Evolutionary conservation across 1,140 invertebrate species (phyloP), one percentile per base, ranked within the genome.

Genomic region (Dufourea novaeangliae): DNA sequence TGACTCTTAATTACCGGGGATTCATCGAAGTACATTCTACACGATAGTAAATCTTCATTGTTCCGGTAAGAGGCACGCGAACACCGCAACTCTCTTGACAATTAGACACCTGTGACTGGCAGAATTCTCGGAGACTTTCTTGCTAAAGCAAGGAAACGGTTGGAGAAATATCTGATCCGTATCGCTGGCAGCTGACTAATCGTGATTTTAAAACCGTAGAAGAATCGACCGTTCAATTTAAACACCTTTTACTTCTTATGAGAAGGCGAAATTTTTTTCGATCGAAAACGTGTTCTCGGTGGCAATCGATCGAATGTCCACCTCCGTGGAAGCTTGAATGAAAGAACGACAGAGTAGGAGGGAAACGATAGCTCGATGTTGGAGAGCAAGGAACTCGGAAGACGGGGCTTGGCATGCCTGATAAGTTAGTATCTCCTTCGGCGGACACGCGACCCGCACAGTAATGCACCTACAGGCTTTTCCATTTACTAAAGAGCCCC

Each of bases 71-170:
- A 5, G 7, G 37, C 37, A 29, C 56, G 56, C 68, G 37, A 17
- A 10, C 20, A n/a, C 17, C n/a, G 11, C 7, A 8, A 64, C 61
- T n/a, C n/a, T 74, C 37, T 67, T 56, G 14, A 25, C 62, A 34
- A 56, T 67, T 74, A 68, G 57, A 64, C 59, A 73, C 34, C 59
- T 52, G 34, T 22, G 70, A 54, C 61, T 64, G 37, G 59, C 59
- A 54, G 11, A 50, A 50, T 72, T 50, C 12, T 6, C 5, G 12
- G 14, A n/a, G 6, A 22, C 32, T 5, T 44, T 61, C 54, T n/a
- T 8, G 41, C 32, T 46, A 37, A 37, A 41, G n/a, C 25, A 41
- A 34, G n/a, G 25, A 39, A 22, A 41, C 32, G 52, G 7, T 14
- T 57, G 34, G 10, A 41, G 20, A 41, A 59, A 17, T n/a, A n/a